Conservation (phyloP, 2,797 vertebrate genomes). For the Sebastes nivosus region DNA sequence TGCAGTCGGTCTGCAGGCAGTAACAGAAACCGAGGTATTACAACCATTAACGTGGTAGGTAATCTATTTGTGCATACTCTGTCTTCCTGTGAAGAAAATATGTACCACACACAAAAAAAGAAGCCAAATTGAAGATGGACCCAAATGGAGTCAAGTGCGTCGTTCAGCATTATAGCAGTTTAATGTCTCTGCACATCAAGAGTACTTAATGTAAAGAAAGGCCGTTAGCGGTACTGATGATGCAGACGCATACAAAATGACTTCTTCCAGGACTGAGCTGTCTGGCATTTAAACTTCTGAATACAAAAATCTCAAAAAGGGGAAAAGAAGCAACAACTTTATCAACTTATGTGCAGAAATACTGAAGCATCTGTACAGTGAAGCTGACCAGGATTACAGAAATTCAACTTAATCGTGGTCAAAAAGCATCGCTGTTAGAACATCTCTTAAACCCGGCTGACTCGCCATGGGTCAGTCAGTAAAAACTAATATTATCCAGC, state of each 20-base stretch:
- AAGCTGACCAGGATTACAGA: not conserved
- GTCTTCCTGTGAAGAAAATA: not conserved
- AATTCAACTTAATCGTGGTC: not conserved
- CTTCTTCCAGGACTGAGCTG: not conserved
- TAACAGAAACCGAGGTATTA: not conserved
- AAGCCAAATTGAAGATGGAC: not conserved
- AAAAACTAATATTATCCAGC: too few relatives aligned
- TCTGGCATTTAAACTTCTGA: not conserved
- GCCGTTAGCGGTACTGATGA: not conserved
- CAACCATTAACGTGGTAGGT: not conserved
- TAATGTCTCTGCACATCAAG: constrained; percentile 3
- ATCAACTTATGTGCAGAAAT: not conserved
- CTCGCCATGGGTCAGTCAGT: too few relatives aligned
- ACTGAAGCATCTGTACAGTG: too few relatives aligned
- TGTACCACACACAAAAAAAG: not conserved
- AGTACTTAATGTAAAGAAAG: not conserved
- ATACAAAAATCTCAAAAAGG: fast-evolving
- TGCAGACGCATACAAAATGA: not conserved
- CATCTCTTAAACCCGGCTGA: too few relatives aligned
- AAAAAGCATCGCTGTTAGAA: not conserved
- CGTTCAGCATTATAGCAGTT: not conserved
- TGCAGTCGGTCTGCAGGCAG: not conserved
- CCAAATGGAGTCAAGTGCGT: not conserved
- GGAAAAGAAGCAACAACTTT: not conserved
- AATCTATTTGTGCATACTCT: not conserved